phyloP scores from a whole-genome alignment of 2,113 vertebrate genomes.

The Rhinopithecus roxellana region DNA sequence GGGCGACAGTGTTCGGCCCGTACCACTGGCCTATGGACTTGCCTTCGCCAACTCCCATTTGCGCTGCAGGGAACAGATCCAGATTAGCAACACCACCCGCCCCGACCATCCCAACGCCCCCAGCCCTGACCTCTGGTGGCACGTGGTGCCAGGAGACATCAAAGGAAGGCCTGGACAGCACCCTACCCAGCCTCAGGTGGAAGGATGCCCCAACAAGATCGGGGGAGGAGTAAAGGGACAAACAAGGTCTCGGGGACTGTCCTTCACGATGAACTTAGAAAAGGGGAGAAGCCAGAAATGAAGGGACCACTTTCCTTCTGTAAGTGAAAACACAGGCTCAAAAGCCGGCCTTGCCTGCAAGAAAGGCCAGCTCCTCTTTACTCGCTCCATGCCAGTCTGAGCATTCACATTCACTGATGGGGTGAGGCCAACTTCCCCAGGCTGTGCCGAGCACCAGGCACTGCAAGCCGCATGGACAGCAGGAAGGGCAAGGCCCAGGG shows the following conservation, averaged over 20 bases:
- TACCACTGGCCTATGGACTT: constrained; percentile 99
- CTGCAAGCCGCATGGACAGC: background rate
- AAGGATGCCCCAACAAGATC: background rate
- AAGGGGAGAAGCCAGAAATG: accelerated
- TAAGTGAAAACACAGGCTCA: too few species aligned
- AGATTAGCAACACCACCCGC: background rate
- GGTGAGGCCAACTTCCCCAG: background rate
- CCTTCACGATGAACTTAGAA: background rate
- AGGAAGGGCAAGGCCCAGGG: background rate
- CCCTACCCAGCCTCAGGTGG: background rate
- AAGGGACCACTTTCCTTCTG: background rate
- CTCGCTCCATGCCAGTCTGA: too few species aligned
- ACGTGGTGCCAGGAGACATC: background rate
- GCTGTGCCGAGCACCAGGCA: background rate
- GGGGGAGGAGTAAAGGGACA: background rate
- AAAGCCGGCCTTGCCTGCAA: background rate
- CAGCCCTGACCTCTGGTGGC: accelerated
- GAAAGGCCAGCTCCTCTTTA: background rate
- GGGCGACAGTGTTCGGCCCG: constrained; percentile 98
- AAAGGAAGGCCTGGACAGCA: background rate
- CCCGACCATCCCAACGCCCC: accelerated
- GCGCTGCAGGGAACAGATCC: constrained; percentile 86
- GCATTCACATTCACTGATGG: background rate
- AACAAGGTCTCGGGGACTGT: background rate
- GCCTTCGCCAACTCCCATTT: constrained; percentile 99